These are phyloP conservation scores for Conger conger DNA, from an alignment of 2,113 vertebrate species.

Conservation along the genomic window DNA sequence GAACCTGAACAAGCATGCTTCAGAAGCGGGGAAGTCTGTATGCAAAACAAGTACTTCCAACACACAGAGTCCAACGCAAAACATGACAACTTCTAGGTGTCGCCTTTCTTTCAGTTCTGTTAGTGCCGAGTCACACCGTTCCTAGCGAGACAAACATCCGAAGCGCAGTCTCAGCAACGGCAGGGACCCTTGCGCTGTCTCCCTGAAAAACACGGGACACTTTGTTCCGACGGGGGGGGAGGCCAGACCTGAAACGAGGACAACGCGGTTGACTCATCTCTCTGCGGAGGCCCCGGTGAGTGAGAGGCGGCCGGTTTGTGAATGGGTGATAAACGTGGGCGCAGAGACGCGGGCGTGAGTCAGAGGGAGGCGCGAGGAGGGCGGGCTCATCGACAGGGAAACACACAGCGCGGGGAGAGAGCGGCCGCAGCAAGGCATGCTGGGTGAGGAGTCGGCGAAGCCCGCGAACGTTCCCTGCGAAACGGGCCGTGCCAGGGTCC, in stretches of 20 bases:
- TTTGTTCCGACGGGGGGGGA: neutral
- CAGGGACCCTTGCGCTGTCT: neutral
- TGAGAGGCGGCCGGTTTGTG: neutral
- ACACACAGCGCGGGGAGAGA: neutral
- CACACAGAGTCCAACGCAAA: neutral
- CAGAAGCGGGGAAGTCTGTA: neutral
- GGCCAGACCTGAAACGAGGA: neutral
- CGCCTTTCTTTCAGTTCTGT: neutral
- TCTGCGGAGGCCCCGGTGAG: neutral
- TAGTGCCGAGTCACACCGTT: neutral
- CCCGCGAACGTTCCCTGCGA: too few relatives aligned
- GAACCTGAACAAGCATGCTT: neutral
- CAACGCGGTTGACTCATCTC: neutral
- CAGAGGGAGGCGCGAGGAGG: neutral
- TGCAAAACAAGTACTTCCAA: neutral
- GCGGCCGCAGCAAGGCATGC: neutral
- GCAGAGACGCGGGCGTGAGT: neutral
- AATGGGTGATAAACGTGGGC: neutral
- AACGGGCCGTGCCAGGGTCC: too few relatives aligned
- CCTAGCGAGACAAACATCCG: neutral
- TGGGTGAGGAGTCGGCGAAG: too few relatives aligned
- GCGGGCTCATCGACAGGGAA: neutral
- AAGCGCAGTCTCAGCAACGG: too few relatives aligned
- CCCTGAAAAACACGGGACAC: neutral
- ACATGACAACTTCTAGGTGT: neutral